A percentile compares a stretch with the other conserved stretches of the same genome.
These are phyloP conservation scores for Lottia gigantea DNA, from an alignment of 2,888 invertebrate genomes.

Conservation along the genomic window DNA sequence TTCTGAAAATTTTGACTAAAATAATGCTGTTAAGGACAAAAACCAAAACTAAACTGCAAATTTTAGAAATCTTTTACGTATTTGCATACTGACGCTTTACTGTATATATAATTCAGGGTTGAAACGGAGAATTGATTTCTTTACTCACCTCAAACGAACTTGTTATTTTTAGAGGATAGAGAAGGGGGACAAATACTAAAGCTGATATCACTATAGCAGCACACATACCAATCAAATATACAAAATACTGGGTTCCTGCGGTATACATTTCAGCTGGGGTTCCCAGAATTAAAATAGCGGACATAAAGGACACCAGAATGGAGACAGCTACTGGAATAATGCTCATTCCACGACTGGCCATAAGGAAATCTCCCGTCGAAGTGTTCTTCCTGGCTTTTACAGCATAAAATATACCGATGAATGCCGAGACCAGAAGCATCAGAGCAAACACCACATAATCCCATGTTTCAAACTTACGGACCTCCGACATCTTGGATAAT, in stretches of 20 bases:
- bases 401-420: slow-evolving; percentile 56
- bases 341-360: slow-evolving; percentile 57
- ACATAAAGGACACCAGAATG: slow-evolving; percentile 62
- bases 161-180: slow-evolving; percentile 42
- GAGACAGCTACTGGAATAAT: slow-evolving; percentile 58
- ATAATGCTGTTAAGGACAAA: too few relatives aligned
- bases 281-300: slow-evolving; percentile 61
- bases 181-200: slow-evolving; percentile 40
- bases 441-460: slow-evolving; percentile 55
- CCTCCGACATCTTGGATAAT: slow-evolving; percentile 24
- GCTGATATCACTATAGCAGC: slow-evolving; percentile 33
- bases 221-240: slow-evolving; percentile 43
- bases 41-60: too few relatives aligned
- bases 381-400: slow-evolving; percentile 33
- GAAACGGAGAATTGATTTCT: background rate
- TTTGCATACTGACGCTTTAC: too few relatives aligned
- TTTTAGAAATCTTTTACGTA: too few relatives aligned
- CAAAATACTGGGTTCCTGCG: slow-evolving; percentile 52
- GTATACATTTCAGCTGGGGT: slow-evolving; percentile 61
- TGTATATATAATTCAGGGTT: too few relatives aligned
- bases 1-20: too few relatives aligned
- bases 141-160: slow-evolving; percentile 41
- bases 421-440: slow-evolving; percentile 49
- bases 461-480: slow-evolving; percentile 38
- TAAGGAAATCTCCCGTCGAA: slow-evolving; percentile 51